Percentiles rank a stretch among this genome's conserved stretches.
phyloP scores from a whole-genome alignment of 2,888 invertebrate genomes.

The Beris chalybata region DNA sequence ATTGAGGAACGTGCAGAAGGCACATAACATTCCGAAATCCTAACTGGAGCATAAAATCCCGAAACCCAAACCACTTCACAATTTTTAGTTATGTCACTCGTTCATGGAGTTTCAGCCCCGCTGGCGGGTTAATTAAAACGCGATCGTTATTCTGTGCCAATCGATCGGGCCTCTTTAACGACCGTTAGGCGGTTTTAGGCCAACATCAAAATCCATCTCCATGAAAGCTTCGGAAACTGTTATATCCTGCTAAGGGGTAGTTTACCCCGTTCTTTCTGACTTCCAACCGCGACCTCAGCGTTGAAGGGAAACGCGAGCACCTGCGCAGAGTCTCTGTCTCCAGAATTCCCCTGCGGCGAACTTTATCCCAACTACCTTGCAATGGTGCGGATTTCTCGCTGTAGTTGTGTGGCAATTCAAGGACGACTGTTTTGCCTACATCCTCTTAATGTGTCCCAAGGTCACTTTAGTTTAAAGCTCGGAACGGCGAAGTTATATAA shows the following conservation, averaged over 20 bases:
- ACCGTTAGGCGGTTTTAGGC: background rate
- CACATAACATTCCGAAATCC: no score
- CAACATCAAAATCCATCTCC: slow-evolving; percentile 2
- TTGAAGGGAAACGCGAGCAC: background rate
- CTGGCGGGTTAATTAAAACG: slow-evolving; percentile 24
- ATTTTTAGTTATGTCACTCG: no score
- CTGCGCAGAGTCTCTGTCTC: background rate
- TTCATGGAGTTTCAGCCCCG: background rate
- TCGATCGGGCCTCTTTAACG: slow-evolving; percentile 4
- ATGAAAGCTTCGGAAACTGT: slow-evolving; percentile 20
- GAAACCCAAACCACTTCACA: no score
- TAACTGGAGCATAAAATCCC: no score
- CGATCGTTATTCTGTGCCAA: slow-evolving; percentile 27
- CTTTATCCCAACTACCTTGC: background rate
- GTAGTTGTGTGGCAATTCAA: slow-evolving; percentile 25
- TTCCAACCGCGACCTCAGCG: background rate
- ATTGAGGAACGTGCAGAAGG: no score
- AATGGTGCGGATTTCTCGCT: background rate
- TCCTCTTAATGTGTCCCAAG: slow-evolving; percentile 26
- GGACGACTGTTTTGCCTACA: slow-evolving; percentile 15
- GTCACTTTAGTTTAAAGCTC: slow-evolving; percentile 30
- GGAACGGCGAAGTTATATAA: background rate
- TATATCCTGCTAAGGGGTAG: background rate
- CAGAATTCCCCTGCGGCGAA: background rate
- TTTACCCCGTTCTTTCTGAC: background rate